These are phyloP conservation scores for Phataginus tricuspis DNA, from an alignment of 2,797 vertebrate species.

Conservation along the genomic window DNA sequence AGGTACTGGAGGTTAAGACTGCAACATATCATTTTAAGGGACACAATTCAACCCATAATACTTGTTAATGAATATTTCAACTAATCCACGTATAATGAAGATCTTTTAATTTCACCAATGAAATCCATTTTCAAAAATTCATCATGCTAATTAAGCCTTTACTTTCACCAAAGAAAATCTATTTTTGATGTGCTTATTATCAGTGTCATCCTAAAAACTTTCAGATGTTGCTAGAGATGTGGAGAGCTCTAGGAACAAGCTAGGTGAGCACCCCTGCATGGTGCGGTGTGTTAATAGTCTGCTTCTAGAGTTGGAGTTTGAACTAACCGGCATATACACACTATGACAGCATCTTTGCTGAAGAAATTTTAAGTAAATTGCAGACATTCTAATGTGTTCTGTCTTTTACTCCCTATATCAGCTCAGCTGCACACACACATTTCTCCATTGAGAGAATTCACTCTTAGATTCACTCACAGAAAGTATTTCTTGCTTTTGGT, in stretches of 20 bases:
- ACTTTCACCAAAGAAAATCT: constrained; percentile 11
- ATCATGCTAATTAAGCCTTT: neutral
- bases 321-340: neutral
- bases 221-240: neutral
- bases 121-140: neutral
- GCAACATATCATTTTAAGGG: neutral
- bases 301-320: neutral
- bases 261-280: neutral
- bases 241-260: neutral
- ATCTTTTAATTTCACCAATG: constrained; percentile 18
- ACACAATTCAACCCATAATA: neutral
- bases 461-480: neutral
- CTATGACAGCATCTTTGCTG: neutral
- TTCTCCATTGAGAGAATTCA: constrained; percentile 7
- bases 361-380: neutral
- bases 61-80: neutral
- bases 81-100: neutral
- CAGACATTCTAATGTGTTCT: neutral
- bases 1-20: neutral
- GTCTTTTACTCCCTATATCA: neutral
- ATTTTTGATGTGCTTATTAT: constrained; percentile 15
- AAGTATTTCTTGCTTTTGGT: neutral
- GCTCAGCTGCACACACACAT: neutral
- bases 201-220: neutral
- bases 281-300: neutral